Conservation (phyloP, 2,113 vertebrate species). For the Anthoscopus minutus region DNA sequence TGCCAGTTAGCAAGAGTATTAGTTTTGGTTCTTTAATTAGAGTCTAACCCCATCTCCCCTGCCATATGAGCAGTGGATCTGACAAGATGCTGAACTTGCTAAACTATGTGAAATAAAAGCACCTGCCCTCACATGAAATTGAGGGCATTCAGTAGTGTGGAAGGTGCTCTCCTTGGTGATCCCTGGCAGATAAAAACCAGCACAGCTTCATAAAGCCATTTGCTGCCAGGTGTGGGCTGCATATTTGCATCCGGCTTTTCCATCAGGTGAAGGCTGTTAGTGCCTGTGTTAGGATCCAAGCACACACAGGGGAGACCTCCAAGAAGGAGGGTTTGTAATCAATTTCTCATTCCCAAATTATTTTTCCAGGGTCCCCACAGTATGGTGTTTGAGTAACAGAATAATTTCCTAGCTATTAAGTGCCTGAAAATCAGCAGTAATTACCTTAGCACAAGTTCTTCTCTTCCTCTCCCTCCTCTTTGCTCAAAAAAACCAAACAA, state of each 20-base stretch:
- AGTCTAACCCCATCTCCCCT: not conserved
- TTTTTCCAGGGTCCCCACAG: slow-evolving; percentile 37
- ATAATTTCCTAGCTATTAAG: slow-evolving; percentile 43
- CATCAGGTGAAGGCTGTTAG: not conserved
- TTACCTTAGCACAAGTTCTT: slow-evolving; percentile 20
- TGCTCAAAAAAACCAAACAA: slow-evolving; percentile 19
- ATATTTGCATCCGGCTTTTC: not conserved
- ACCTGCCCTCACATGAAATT: not conserved
- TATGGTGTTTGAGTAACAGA: slow-evolving; percentile 43
- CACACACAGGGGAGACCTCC: not conserved
- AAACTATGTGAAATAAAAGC: not conserved
- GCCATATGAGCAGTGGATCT: not conserved
- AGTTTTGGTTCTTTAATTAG: slow-evolving; percentile 9
- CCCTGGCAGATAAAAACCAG: not conserved
- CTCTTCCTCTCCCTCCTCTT: slow-evolving; percentile 15
- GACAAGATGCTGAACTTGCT: not conserved
- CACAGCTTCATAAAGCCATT: not conserved
- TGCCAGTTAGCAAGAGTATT: not conserved
- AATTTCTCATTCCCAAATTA: slow-evolving; percentile 20
- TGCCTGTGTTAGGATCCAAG: not conserved
- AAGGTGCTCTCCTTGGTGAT: not conserved
- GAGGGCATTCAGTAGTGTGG: not conserved
- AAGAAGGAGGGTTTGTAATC: not conserved
- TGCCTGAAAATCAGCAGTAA: slow-evolving; percentile 45
- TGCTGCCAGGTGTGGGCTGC: not conserved